Conservation (phyloP, 2,797 vertebrate species). For the Macroramphosus scolopax region DNA sequence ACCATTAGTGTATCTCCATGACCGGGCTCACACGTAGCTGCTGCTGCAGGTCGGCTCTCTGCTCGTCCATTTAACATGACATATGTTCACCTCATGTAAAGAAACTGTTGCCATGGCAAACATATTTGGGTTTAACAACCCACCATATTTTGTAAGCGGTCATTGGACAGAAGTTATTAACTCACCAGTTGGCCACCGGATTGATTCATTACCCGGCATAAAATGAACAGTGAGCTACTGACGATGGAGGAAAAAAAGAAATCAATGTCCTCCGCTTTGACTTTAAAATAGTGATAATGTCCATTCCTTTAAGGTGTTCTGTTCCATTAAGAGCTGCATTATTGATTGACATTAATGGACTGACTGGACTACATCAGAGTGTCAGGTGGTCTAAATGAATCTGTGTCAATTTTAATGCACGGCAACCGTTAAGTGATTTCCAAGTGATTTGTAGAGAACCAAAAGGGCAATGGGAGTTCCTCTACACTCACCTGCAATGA, state of each 20-base stretch:
- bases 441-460: conserved; percentile 15
- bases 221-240: conserved; percentile 57
- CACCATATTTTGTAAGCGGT: conserved; percentile 21
- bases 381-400: conserved; percentile 41
- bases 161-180: conserved; percentile 40
- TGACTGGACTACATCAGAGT: conserved; percentile 29
- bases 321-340: conserved; percentile 76
- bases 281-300: conserved; percentile 64
- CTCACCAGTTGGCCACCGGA: conserved; percentile 32
- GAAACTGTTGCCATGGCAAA: conserved; percentile 13
- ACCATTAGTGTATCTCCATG: background rate
- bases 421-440: conserved; percentile 16
- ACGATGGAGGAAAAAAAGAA: conserved; percentile 43
- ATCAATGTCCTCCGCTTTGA: conserved; percentile 55
- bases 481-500: conserved; percentile 8
- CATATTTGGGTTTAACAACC: conserved; percentile 43
- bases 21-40: no score
- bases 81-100: conserved; percentile 4
- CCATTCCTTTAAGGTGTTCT: conserved; percentile 69
- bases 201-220: conserved; percentile 50
- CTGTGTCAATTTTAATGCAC: conserved; percentile 25
- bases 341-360: conserved; percentile 75
- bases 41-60: conserved; percentile 1
- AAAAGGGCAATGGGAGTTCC: background rate
- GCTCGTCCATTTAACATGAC: background rate